phyloP scores from a whole-genome alignment of 2,797 vertebrate species.

The Discoglossus pictus region DNA sequence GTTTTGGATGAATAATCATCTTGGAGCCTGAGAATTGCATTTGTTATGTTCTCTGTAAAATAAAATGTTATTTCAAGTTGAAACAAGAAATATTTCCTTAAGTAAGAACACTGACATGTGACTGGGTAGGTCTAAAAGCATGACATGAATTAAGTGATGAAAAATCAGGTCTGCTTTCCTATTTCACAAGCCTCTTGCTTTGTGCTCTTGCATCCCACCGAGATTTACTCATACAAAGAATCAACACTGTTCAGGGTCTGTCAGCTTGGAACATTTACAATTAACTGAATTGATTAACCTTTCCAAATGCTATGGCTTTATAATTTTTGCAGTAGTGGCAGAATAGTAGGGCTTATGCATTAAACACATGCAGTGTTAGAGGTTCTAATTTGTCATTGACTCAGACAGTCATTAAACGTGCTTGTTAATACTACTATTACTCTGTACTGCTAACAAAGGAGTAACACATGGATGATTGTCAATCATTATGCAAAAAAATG shows the following conservation, averaged over 20 bases:
- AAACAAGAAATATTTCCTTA: constrained; percentile 59
- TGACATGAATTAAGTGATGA: constrained; percentile 61
- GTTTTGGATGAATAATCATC: constrained; percentile 44
- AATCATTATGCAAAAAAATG: constrained; percentile 55
- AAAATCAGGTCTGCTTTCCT: too few species aligned
- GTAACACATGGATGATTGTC: constrained; percentile 44
- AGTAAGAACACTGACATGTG: constrained; percentile 67
- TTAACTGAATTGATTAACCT: constrained; percentile 79
- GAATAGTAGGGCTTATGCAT: constrained; percentile 68
- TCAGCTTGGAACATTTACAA: too few species aligned
- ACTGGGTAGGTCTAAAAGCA: constrained; percentile 43
- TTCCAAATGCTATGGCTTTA: constrained; percentile 69
- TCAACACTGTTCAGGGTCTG: constrained; percentile 61
- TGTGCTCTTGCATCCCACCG: constrained; percentile 53
- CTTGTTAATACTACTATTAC: not conserved
- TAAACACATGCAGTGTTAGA: constrained; percentile 57
- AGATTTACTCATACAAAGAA: constrained; percentile 66
- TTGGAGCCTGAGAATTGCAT: constrained; percentile 59
- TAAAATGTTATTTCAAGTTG: constrained; percentile 52
- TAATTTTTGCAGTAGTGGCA: constrained; percentile 51
- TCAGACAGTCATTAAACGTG: constrained; percentile 52
- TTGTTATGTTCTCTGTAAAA: constrained; percentile 65
- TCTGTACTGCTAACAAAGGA: constrained; percentile 47
- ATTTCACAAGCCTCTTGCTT: constrained; percentile 46
- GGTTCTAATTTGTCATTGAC: constrained; percentile 57